Conservation (phyloP, 2,113 vertebrate species). For the Argyrosomus japonicus region DNA sequence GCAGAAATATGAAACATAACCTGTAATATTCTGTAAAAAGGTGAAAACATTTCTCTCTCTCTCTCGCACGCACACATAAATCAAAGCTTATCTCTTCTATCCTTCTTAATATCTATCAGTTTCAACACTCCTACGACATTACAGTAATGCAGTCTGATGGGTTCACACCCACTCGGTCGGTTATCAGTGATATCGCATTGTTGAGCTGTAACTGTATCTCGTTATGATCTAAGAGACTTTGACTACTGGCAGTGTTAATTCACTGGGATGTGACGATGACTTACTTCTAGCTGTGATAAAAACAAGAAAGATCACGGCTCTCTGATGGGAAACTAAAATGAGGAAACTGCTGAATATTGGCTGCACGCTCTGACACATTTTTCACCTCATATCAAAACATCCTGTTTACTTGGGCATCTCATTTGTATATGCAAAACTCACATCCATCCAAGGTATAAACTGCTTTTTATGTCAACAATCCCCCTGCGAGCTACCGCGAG, state of each 20-base stretch:
- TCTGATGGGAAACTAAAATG: background rate
- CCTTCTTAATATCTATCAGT: background rate
- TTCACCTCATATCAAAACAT: background rate
- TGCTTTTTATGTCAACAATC: background rate
- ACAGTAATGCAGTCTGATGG: background rate
- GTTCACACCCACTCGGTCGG: background rate
- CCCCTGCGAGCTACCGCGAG: too few species aligned
- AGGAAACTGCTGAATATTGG: background rate
- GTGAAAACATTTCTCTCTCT: too few species aligned
- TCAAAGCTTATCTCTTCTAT: background rate
- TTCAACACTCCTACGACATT: background rate
- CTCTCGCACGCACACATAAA: background rate
- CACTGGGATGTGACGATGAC: background rate
- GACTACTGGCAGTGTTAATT: too few species aligned
- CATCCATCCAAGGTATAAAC: background rate
- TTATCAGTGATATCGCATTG: conserved; percentile 3
- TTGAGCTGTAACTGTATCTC: conserved; percentile 11
- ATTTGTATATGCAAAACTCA: background rate
- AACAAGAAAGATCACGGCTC: background rate
- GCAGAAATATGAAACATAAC: too few species aligned
- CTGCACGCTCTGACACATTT: background rate
- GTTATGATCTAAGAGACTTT: background rate
- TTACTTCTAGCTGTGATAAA: background rate
- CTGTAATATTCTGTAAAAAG: too few species aligned
- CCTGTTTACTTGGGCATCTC: background rate